These are phyloP conservation scores for Lycodopsis pacificus DNA, from an alignment of 2,797 vertebrate species.

Conservation along the genomic window DNA sequence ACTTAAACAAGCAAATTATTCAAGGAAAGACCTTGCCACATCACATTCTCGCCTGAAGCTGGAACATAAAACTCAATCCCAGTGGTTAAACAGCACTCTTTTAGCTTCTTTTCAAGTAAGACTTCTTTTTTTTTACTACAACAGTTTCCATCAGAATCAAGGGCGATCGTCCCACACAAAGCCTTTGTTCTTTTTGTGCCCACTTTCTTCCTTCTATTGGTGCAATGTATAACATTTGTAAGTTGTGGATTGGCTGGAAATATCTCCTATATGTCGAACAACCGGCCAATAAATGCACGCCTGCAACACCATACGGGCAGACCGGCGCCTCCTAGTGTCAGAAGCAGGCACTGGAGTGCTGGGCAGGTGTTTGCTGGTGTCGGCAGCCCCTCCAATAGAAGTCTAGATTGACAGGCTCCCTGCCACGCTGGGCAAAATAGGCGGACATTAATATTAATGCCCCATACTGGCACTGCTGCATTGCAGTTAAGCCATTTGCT, in stretches of 20 bases:
- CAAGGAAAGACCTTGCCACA: slow-evolving; percentile 67
- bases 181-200: slow-evolving; percentile 57
- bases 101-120: slow-evolving; percentile 34
- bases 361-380: slow-evolving; percentile 58
- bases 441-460: slow-evolving; percentile 84
- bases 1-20: slow-evolving; percentile 76
- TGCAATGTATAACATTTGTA: slow-evolving; percentile 50
- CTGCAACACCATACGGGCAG: slow-evolving; percentile 30
- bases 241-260: slow-evolving; percentile 56
- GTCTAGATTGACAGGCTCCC: slow-evolving; percentile 79
- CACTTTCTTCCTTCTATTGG: slow-evolving; percentile 41
- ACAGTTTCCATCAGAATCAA: slow-evolving; percentile 41
- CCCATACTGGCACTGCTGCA: slow-evolving; percentile 82
- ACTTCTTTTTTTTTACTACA: slow-evolving; percentile 16
- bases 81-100: slow-evolving; percentile 50
- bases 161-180: slow-evolving; percentile 52
- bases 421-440: slow-evolving; percentile 78
- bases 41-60: slow-evolving; percentile 65
- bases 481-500: slow-evolving; percentile 82
- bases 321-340: slow-evolving; percentile 59
- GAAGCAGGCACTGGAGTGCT: slow-evolving; percentile 23
- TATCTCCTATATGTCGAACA: slow-evolving; percentile 41
- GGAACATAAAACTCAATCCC: slow-evolving; percentile 57
- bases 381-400: slow-evolving; percentile 57
- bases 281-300: slow-evolving; percentile 50